Base-by-base conservation (phyloP, 2,888 invertebrate species). In the Coenonympha glycerion region DNA sequence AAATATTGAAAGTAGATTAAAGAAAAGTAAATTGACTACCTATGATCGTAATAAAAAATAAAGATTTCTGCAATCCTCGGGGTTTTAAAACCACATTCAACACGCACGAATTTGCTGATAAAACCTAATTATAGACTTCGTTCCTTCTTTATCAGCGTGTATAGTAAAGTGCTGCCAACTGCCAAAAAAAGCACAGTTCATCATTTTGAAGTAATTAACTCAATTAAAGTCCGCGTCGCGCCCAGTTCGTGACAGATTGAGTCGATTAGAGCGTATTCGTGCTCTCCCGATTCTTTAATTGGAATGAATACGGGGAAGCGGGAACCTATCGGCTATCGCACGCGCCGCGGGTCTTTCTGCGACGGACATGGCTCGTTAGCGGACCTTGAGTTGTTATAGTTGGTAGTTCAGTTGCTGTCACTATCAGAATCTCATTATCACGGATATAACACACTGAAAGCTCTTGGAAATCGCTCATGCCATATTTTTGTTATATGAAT, bases 231-330 rank as follows among this genome's bases (percentile, higher is more conserved):
- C 22, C 24, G 45, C 41, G 33, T 30, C 9, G 37, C 28, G 41
- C 28, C 49, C 15, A 30, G 53, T 49, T 65, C 66, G 68, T 67
- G 68, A 67, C 66, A 64, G 66, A 65, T 68, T 51, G 51, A 42
- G 70, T 76, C 78, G 80, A 79, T 77, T 72, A 69, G 63, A 63
- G 55, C 58, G 53, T 63, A 66, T 65, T 79, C 80, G 81, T 79
- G 79, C 67, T 71, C 68, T 66, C 69, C 65, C 70, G 68, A 70
- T 69, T 65, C 74, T 63, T 71, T 83, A 84, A 83, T 83, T 84
- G 83, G 82, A 75, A 69, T 68, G 66, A 68, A 64, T 68, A 65
- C 66, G 62, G 64, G 47, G 52, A 53, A 56, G 48, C 48, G 37
- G n/a, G n/a, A n/a, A n/a, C n/a, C n/a, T n/a, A n/a, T 42, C 21